These are phyloP conservation scores for Tauraco erythrolophus DNA, from an alignment of 2,113 vertebrate species.

Conservation along the genomic window DNA sequence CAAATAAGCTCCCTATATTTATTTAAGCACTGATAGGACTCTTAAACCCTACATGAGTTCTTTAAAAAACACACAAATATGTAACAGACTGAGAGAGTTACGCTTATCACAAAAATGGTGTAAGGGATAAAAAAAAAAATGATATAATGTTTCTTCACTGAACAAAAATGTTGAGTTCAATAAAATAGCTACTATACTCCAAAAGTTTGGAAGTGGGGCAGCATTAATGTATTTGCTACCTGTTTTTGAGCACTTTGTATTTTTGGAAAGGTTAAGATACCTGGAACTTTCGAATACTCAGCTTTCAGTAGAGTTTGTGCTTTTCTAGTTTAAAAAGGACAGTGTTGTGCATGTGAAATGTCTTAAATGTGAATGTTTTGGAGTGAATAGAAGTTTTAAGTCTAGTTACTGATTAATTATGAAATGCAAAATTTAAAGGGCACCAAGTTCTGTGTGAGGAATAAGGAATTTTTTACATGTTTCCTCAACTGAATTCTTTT, in stretches of 20 bases:
- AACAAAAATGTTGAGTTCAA: not conserved
- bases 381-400: slow-evolving; percentile 7
- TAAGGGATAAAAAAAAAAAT: not conserved
- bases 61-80: slow-evolving; percentile 39
- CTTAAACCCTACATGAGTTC: not conserved
- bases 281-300: slow-evolving; percentile 9
- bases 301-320: slow-evolving; percentile 19
- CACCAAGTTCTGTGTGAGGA: not conserved
- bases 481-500: not conserved
- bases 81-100: not conserved
- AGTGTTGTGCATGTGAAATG: slow-evolving; percentile 43
- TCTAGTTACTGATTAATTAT: not conserved
- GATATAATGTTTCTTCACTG: not conserved
- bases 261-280: not conserved
- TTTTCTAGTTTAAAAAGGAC: slow-evolving; percentile 46
- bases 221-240: slow-evolving; percentile 1
- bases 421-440: not conserved
- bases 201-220: not conserved
- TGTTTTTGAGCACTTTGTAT: slow-evolving; percentile 14
- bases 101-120: not conserved
- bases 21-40: not conserved
- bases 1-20: not conserved
- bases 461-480: not conserved
- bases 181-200: not conserved
- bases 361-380: slow-evolving; percentile 48